phyloP scores from a whole-genome alignment of 2,797 vertebrate species.

The Tragelaphus oryx region DNA sequence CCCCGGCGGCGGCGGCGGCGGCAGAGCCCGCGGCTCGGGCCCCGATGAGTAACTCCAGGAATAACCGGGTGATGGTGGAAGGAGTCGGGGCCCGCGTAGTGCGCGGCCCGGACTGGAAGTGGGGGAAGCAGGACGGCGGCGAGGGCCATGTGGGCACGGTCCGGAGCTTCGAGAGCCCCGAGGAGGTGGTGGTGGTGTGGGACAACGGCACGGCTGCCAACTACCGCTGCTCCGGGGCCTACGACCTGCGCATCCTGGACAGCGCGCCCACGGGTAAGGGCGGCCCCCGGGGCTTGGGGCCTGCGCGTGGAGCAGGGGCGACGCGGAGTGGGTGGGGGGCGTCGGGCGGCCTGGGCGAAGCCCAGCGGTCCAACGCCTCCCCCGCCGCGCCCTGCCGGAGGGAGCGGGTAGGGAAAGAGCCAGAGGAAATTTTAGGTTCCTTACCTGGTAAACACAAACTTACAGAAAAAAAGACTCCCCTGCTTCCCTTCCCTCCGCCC shows the following conservation, averaged over 20 bases:
- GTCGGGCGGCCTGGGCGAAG: background rate
- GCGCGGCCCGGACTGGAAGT: slow-evolving; percentile 98
- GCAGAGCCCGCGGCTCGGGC: slow-evolving; percentile 60
- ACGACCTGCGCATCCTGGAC: slow-evolving; percentile 96
- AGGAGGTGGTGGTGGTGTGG: slow-evolving; percentile 99
- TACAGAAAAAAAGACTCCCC: fast-evolving
- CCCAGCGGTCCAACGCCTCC: background rate
- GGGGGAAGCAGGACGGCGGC: slow-evolving; percentile 99
- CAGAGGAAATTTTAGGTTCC: background rate
- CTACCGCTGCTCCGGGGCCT: slow-evolving; percentile 98
- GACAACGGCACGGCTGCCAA: slow-evolving; percentile 99
- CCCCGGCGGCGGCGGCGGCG: slow-evolving; percentile 61
- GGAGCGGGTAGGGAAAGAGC: background rate
- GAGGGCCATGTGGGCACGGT: slow-evolving; percentile 98
- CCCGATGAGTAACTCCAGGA: slow-evolving; percentile 96
- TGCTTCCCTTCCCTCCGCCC: background rate
- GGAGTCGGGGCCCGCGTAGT: slow-evolving; percentile 97
- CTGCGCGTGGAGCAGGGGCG: background rate
- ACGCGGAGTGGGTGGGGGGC: background rate
- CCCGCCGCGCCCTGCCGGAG: background rate
- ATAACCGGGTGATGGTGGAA: slow-evolving; percentile 99
- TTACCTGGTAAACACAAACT: background rate
- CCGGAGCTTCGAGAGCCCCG: slow-evolving; percentile 98
- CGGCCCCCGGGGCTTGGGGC: background rate
- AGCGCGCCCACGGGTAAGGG: slow-evolving; percentile 95